Conservation (phyloP, 30 jellyfish, hydroid and myxozoan genomes). For the Cassiopea andromeda region DNA sequence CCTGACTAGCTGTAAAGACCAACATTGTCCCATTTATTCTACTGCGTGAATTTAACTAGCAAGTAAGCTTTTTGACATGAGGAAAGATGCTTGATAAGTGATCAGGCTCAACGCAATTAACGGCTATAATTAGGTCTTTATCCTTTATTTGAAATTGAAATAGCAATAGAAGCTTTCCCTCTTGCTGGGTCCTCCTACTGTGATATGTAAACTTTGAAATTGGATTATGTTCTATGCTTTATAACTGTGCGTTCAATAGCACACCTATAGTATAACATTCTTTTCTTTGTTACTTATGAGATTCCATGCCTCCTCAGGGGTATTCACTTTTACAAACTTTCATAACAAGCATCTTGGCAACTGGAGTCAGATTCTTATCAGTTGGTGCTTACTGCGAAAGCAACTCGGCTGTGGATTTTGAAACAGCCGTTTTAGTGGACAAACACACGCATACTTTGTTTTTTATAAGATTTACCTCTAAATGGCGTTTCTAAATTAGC, state of each 20-base stretch:
- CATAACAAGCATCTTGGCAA: constrained; percentile 50
- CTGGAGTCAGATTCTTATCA: constrained; percentile 25
- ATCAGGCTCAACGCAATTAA: too few species aligned
- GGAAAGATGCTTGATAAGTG: too few species aligned
- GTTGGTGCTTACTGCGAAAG: constrained; percentile 7
- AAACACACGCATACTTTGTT: too few species aligned
- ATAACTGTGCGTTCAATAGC: constrained; percentile 6
- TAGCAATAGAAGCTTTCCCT: neutral
- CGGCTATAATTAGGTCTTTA: neutral
- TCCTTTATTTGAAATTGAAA: neutral
- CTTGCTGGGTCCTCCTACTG: constrained; percentile 62
- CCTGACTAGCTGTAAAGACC: too few species aligned
- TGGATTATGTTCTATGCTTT: constrained; percentile 15
- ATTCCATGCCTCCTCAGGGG: constrained; percentile 7
- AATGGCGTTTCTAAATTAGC: too few species aligned
- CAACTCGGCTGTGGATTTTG: too few species aligned
- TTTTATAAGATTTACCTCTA: too few species aligned
- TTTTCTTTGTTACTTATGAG: constrained; percentile 40
- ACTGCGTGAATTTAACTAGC: too few species aligned
- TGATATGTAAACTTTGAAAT: constrained; percentile 65
- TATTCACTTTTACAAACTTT: neutral
- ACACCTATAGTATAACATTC: constrained; percentile 16
- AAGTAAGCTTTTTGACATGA: too few species aligned
- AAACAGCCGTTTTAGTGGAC: too few species aligned
- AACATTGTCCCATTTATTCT: too few species aligned